Evolutionary conservation across 2,797 vertebrate species (phyloP), one percentile per base, ranked within the genome.

Genomic region (Microctenopoma stevenorrisi): DNA sequence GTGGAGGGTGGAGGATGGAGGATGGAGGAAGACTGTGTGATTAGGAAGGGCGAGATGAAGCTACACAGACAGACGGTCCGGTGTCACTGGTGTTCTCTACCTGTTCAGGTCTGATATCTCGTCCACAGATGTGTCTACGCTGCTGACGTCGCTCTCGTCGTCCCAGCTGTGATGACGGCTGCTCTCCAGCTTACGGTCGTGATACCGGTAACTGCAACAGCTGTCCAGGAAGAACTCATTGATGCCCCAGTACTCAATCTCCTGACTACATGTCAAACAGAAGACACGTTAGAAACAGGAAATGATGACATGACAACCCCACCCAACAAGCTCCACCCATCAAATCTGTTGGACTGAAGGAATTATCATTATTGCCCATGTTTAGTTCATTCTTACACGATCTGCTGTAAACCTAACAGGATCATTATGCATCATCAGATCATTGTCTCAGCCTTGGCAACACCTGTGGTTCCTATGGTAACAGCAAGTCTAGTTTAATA

Each of bases 211-310:
- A 80, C 96, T 98, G 80, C 98, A 99, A 93, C 98, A 99, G 7
- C 93, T 91, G 91, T 97, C 98, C 88, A 99, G 93, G 89, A 97
- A 97, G 92, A 96, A 96, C 73, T 99, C 97, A 0, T 96, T 97
- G 92, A 99, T 97, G 86, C 97, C 98, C 97, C 98, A 99, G 87
- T 99, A 99, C 86, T 98, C 97, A 0, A 98, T 97, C 92, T 99
- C 98, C 92, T 99, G 97, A 86, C 96, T 93, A 79, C 0, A 4
- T 1, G 1, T 14, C 28, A 15, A 53, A 56, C 15, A 65, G 4
- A 8, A 9, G 16, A 3, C 18, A 7, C 50, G 7, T 25, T 10
- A 2, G 13, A 5, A 70, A 5, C 8, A 22, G 43, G 26, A 33
- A 42, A 38, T n/a, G 2, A 44, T 30, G 16, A 11, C 10, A 25